Conservation (phyloP, 2,113 vertebrate genomes). For the Fulmarus glacialis region DNA sequence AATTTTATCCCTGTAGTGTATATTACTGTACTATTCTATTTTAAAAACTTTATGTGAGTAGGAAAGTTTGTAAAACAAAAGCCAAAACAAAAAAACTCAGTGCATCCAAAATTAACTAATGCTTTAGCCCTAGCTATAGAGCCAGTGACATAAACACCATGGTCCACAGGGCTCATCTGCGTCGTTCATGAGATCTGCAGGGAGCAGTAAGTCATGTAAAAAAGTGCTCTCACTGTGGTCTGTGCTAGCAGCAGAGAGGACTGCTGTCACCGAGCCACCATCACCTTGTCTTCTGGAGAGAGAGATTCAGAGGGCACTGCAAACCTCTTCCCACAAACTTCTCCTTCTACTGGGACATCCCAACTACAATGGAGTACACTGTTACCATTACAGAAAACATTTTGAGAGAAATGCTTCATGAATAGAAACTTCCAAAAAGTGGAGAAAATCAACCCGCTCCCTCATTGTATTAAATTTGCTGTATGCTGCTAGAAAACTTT, state of each 20-base stretch:
- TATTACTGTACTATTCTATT: neutral
- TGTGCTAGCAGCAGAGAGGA: neutral
- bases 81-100: neutral
- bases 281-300: neutral
- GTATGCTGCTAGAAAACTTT: neutral
- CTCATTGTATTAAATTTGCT: neutral
- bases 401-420: neutral
- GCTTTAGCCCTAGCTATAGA: neutral
- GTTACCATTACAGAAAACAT: accelerated
- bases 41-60: neutral
- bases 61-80: neutral
- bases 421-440: neutral
- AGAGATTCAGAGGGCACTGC: neutral
- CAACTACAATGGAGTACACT: accelerated
- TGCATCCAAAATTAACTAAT: neutral
- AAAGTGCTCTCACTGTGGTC: neutral
- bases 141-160: neutral
- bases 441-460: neutral
- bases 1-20: neutral
- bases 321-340: neutral
- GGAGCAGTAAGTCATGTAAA: neutral
- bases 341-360: neutral
- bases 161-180: neutral
- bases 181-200: neutral
- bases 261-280: neutral